Conservation (phyloP, 1,140 invertebrate species). For the Phortica variegata region DNA sequence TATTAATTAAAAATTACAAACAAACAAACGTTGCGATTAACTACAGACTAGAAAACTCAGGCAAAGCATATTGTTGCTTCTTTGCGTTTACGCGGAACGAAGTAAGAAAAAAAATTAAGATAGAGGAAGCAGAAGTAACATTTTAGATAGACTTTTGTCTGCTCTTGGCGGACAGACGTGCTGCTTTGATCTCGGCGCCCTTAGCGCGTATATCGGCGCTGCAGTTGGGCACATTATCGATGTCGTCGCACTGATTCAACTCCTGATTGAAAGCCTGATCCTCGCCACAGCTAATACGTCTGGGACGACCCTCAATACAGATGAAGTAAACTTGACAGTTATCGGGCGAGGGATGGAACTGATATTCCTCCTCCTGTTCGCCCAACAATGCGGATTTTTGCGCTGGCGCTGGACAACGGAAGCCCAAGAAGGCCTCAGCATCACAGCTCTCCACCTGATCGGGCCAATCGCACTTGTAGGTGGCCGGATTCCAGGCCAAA, state of each 20-base stretch:
- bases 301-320: slow-evolving; percentile 73
- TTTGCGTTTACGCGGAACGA: slow-evolving; percentile 15
- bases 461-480: slow-evolving; percentile 82
- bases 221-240: slow-evolving; percentile 77
- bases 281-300: slow-evolving; percentile 71
- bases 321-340: slow-evolving; percentile 82
- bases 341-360: slow-evolving; percentile 60
- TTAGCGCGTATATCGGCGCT: slow-evolving; percentile 43
- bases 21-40: slow-evolving; percentile 30
- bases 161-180: slow-evolving; percentile 25
- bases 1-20: slow-evolving; percentile 19
- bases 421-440: slow-evolving; percentile 72
- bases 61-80: slow-evolving; percentile 19
- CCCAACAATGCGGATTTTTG: slow-evolving; percentile 55
- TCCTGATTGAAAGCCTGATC: slow-evolving; percentile 79
- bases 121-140: too few species aligned
- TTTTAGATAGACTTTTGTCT: slow-evolving; percentile 13
- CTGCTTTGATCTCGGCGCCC: slow-evolving; percentile 46
- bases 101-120: too few species aligned
- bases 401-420: slow-evolving; percentile 64
- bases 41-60: slow-evolving; percentile 53
- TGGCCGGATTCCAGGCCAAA: slow-evolving; percentile 76
- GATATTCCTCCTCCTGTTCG: slow-evolving; percentile 58
- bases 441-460: slow-evolving; percentile 78
- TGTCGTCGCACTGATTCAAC: slow-evolving; percentile 72